A percentile compares a stretch with the other conserved stretches of the same genome.
These are phyloP conservation scores for Microdon myrmicae DNA, from an alignment of 2,888 invertebrate species.

Conservation along the genomic window DNA sequence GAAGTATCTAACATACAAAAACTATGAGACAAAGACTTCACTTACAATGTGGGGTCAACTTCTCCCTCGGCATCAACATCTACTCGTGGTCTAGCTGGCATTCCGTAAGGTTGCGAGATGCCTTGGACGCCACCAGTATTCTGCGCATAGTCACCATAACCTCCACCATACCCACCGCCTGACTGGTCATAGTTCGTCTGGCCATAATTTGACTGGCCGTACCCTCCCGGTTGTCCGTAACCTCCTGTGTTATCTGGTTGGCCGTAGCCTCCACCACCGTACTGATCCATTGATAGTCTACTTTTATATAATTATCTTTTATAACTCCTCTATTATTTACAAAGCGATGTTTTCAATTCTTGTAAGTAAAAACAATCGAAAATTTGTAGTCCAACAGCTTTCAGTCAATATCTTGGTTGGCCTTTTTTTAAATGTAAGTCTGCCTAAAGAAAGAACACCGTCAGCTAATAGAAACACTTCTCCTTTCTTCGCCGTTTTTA, in stretches of 20 bases:
- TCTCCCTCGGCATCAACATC: conserved; percentile 86
- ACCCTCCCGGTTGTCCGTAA: conserved; percentile 55
- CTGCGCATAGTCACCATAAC: conserved; percentile 31
- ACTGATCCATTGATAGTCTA: conserved; percentile 58
- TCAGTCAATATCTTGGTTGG: too few relatives aligned
- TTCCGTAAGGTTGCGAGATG: conserved; percentile 54
- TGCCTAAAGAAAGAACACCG: too few relatives aligned
- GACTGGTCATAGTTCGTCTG: conserved; percentile 48
- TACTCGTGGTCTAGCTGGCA: conserved; percentile 76
- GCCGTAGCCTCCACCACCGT: conserved; percentile 54
- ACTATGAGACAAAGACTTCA: conserved; percentile 8
- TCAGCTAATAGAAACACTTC: too few relatives aligned
- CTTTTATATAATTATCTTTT: too few relatives aligned
- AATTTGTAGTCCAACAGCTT: too few relatives aligned
- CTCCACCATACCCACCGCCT: conserved; percentile 43
- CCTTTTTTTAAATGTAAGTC: too few relatives aligned
- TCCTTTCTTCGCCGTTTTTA: too few relatives aligned
- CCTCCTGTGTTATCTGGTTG: conserved; percentile 57
- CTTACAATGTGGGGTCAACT: conserved; percentile 83
- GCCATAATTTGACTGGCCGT: conserved; percentile 43
- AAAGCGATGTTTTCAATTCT: too few relatives aligned
- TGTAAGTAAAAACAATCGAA: too few relatives aligned
- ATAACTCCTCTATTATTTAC: too few relatives aligned
- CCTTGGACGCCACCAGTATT: conserved; percentile 24
- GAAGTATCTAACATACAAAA: too few relatives aligned